These are phyloP conservation scores for Diplazon laetatorius DNA, from an alignment of 2,888 invertebrate species.

Conservation along the genomic window DNA sequence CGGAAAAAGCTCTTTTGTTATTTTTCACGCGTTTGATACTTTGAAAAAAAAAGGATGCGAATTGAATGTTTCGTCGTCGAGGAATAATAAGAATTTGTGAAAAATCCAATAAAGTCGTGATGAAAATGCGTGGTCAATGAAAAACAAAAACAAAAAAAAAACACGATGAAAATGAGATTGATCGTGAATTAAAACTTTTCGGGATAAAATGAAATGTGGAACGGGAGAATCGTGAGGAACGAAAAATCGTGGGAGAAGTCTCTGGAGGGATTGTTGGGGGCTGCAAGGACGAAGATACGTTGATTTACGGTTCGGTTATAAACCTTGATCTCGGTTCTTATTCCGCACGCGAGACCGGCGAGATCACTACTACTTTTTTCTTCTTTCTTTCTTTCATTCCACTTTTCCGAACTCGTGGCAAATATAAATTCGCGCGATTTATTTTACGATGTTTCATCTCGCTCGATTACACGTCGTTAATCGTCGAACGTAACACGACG, in stretches of 20 bases:
- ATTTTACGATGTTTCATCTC: slow-evolving; percentile 7
- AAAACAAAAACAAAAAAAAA: too few relatives aligned
- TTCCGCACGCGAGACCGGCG: slow-evolving; percentile 15
- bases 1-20: neutral
- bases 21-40: slow-evolving; percentile 6
- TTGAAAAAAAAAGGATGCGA: neutral
- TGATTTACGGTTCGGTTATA: slow-evolving; percentile 19
- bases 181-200: too few relatives aligned
- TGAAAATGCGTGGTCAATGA: slow-evolving; percentile 6
- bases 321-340: neutral
- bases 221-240: neutral
- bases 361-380: neutral
- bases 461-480: slow-evolving; percentile 20
- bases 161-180: neutral
- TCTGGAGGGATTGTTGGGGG: neutral
- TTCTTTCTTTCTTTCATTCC: neutral
- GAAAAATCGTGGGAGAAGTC: slow-evolving; percentile 8
- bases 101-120: neutral
- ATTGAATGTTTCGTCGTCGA: neutral
- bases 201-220: too few relatives aligned
- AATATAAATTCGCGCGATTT: too few relatives aligned
- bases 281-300: neutral
- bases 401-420: too few relatives aligned
- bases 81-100: slow-evolving; percentile 10
- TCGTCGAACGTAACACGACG: slow-evolving; percentile 13